Evolutionary conservation across 2,113 vertebrate species (phyloP).

Genomic region (Gymnarchus niloticus): DNA sequence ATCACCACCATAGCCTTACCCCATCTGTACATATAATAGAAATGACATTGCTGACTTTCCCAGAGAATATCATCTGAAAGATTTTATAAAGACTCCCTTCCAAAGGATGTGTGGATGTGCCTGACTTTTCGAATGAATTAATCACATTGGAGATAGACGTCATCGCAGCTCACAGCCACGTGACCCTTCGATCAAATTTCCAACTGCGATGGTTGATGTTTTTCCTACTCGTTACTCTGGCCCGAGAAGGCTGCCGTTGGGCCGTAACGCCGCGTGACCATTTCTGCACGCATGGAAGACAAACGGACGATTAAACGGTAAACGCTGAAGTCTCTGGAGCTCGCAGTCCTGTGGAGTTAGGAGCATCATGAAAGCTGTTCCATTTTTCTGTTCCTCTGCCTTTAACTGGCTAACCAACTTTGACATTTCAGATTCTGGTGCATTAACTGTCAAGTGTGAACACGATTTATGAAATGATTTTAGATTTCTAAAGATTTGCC

Average conservation of each 20-base stretch:
- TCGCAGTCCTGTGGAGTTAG: background rate
- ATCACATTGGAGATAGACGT: background rate
- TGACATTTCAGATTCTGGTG: background rate
- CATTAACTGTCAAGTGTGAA: background rate
- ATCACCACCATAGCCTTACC: constrained; percentile 43
- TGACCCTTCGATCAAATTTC: background rate
- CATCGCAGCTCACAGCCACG: background rate
- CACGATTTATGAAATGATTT: background rate
- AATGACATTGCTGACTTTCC: constrained; percentile 29
- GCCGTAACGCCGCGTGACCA: background rate
- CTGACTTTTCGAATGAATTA: background rate
- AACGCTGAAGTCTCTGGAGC: background rate
- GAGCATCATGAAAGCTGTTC: background rate
- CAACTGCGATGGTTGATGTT: background rate
- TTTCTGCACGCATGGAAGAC: background rate
- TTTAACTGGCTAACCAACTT: background rate
- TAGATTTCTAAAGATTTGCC: too few relatives aligned
- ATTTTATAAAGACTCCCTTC: background rate
- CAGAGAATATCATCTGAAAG: constrained; percentile 4
- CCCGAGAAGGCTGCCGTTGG: background rate
- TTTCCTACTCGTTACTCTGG: background rate
- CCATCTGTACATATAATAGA: constrained; percentile 47
- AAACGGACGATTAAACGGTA: background rate
- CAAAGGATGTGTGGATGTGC: background rate
- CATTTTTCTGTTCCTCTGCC: background rate